A percentile compares a stretch with the other conserved stretches of the same genome.
Conservation (phyloP, 2,888 invertebrate species). For the Aplocera efformata region DNA sequence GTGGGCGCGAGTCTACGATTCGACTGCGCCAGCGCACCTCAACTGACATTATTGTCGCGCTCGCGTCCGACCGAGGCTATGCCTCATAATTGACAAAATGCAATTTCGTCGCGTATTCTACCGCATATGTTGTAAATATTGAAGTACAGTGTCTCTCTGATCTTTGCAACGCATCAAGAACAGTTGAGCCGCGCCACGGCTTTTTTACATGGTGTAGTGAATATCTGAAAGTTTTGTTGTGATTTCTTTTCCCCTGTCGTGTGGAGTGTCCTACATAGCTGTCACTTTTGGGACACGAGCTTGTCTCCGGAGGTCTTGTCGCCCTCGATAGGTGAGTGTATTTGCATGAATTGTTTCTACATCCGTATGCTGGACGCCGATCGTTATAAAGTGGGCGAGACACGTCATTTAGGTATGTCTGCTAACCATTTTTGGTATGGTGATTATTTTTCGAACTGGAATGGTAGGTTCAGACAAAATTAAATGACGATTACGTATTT, state of each 20-base stretch:
- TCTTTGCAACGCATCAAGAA: constrained; percentile 64
- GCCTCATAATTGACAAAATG: constrained; percentile 69
- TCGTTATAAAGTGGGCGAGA: constrained; percentile 59
- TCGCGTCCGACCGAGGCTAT: constrained; percentile 68
- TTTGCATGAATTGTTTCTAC: constrained; percentile 61
- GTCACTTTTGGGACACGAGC: constrained; percentile 56
- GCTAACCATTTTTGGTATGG: constrained; percentile 44
- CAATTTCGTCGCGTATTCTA: constrained; percentile 62
- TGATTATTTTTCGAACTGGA: constrained; percentile 15
- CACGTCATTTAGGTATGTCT: constrained; percentile 64
- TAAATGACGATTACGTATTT: too few relatives aligned
- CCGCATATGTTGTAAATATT: constrained; percentile 60
- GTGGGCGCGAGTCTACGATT: constrained; percentile 74
- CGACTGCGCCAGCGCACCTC: constrained; percentile 63
- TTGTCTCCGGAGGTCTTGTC: constrained; percentile 59
- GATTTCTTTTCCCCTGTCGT: constrained; percentile 66
- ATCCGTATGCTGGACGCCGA: constrained; percentile 51
- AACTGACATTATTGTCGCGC: constrained; percentile 65
- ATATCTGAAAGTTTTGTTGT: constrained; percentile 69
- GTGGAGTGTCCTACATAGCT: constrained; percentile 66
- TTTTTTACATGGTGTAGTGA: constrained; percentile 55
- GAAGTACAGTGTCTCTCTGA: constrained; percentile 65
- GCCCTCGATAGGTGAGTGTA: constrained; percentile 68
- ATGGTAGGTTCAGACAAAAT: too few relatives aligned
- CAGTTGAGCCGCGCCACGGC: constrained; percentile 58